phyloP scores from a whole-genome alignment of 2,113 vertebrate genomes.

The Anolis carolinensis region DNA sequence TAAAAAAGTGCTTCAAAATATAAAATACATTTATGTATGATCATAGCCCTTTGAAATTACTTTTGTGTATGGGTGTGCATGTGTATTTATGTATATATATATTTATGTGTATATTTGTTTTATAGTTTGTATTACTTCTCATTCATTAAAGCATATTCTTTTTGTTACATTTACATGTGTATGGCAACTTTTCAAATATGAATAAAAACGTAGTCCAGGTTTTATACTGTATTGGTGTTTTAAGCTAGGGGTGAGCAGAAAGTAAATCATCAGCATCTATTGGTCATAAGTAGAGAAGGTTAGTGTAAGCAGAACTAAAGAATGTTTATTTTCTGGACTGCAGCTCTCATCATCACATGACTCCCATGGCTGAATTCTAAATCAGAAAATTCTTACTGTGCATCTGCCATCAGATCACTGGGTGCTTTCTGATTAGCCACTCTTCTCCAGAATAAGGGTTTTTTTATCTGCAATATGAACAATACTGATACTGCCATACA shows the following conservation, averaged over 20 bases:
- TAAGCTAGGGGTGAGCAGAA: neutral
- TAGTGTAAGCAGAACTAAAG: neutral
- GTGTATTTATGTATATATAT: slow-evolving; percentile 7
- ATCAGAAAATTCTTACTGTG: neutral
- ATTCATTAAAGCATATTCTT: slow-evolving; percentile 19
- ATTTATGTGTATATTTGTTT: slow-evolving; percentile 18
- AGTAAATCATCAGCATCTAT: too few species aligned
- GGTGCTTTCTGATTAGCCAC: neutral
- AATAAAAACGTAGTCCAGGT: slow-evolving; percentile 16
- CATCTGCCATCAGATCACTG: neutral
- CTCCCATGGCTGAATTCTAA: neutral
- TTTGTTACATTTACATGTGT: slow-evolving; percentile 15
- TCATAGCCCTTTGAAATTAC: slow-evolving; percentile 12
- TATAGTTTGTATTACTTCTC: slow-evolving; percentile 4
- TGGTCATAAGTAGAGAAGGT: neutral
- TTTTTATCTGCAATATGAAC: neutral
- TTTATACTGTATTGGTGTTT: neutral
- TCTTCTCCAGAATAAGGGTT: neutral
- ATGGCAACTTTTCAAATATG: neutral
- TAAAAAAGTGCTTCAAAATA: slow-evolving; percentile 2
- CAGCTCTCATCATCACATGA: too few species aligned
- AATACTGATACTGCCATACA: neutral
- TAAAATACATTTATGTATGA: neutral
- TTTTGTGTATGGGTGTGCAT: neutral
- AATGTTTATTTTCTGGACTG: too few species aligned